Conservation (phyloP, 1,140 invertebrate genomes). For the Drosophila repleta region DNA sequence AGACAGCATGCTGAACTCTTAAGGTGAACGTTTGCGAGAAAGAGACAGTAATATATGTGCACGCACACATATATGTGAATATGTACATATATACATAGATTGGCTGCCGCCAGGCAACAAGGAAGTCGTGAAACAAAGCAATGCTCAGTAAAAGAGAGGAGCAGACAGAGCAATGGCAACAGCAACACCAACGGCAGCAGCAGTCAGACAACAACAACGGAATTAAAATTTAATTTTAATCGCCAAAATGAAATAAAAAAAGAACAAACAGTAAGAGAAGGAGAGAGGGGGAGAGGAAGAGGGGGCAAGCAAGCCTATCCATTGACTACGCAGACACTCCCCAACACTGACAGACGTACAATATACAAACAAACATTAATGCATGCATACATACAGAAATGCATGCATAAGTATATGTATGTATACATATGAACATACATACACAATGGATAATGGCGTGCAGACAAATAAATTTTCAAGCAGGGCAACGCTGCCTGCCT, state of each 20-base stretch:
- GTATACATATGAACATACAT: constrained; percentile 8
- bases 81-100: neutral
- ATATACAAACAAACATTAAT: constrained; percentile 11
- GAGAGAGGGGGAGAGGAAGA: constrained; percentile 5
- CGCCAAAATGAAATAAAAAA: constrained; percentile 65
- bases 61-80: neutral
- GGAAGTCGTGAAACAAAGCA: constrained; percentile 76
- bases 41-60: neutral
- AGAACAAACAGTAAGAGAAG: constrained; percentile 33
- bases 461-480: constrained; percentile 77
- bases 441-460: constrained; percentile 67
- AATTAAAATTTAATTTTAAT: constrained; percentile 81
- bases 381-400: constrained; percentile 21
- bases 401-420: constrained; percentile 25
- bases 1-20: constrained; percentile 29
- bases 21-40: neutral
- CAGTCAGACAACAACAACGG: constrained; percentile 48
- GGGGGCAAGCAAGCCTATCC: constrained; percentile 29
- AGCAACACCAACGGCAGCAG: constrained; percentile 31
- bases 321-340: constrained; percentile 43
- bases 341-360: constrained; percentile 20
- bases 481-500: constrained; percentile 46
- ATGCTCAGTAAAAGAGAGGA: constrained; percentile 55
- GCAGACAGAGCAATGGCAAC: constrained; percentile 19
- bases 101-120: constrained; percentile 45